Conservation (phyloP, 2,797 vertebrate genomes). For the Tinamus major region DNA sequence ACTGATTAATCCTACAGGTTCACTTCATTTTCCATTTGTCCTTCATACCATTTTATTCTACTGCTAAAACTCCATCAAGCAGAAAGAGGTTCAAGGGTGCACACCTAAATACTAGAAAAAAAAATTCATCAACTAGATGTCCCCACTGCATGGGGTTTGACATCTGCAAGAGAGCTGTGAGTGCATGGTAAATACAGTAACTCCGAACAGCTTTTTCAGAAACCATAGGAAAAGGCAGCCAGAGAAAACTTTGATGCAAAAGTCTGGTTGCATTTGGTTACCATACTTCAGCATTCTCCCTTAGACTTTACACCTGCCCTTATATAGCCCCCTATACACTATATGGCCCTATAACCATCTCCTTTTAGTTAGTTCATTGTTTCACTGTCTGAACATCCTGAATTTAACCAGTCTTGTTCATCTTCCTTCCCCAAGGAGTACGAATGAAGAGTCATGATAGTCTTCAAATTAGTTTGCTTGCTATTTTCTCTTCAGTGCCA, state of each 20-base stretch:
- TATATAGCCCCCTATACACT: neutral
- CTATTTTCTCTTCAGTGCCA: neutral
- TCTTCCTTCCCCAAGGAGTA: neutral
- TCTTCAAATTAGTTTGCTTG: neutral
- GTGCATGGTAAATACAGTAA: neutral
- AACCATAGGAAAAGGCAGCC: neutral
- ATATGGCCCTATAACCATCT: neutral
- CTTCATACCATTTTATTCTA: neutral
- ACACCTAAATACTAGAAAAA: neutral
- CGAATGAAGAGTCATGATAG: neutral
- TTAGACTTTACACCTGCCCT: neutral
- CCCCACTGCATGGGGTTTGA: neutral
- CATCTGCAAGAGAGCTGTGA: neutral
- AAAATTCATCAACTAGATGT: neutral
- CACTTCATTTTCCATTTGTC: neutral
- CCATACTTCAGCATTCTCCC: neutral
- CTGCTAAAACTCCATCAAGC: neutral
- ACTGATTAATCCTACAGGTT: neutral
- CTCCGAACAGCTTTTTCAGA: neutral
- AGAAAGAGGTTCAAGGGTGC: neutral
- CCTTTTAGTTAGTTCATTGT: neutral
- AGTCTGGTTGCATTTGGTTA: constrained; percentile 33
- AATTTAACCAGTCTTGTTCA: neutral
- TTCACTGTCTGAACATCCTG: neutral
- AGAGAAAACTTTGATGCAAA: constrained; percentile 26